Evolutionary conservation across 2,888 invertebrate species (phyloP), one percentile per base, ranked within the genome.

Genomic region (Drosophila percnosoma): DNA sequence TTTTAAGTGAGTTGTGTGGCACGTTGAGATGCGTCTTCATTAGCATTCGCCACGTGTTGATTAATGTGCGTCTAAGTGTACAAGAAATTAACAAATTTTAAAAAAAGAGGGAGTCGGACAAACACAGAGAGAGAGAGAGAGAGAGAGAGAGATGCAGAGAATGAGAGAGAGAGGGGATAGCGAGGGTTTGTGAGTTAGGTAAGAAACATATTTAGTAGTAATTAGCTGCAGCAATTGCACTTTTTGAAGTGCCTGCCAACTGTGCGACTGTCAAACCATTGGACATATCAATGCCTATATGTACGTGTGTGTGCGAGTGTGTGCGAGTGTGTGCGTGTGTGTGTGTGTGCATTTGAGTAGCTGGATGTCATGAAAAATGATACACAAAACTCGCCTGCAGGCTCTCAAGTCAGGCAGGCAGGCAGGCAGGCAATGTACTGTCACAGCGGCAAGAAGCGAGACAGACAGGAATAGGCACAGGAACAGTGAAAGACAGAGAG

Each of bases 311-410:
- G 10, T 33, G 8, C 42, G 48, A 52, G 38, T 36, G 29, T 54
- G 38, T 36, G 29, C n/a, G 40, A 51, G n/a, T 38, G 8, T 54
- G 24, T 60, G 27, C 27, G 27, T 31, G 11, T 71, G 31, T 62
- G 34, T 51, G 53, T 65, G 52, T 75, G 60, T 51, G 61, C 57
- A 36, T 69, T 60, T 74, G 69, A 67, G 78, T 78, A 68, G 78
- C 78, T 78, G 74, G 57, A 83, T 80, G 89, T 85, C 90, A 83
- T 89, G 90, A 85, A 85, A 85, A 85, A 85, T 85, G 85, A 85
- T 89, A 85, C 88, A 89, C 73, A 82, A 87, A 89, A 82, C 78
- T 73, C 60, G 88, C 76, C 80, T 64, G 79, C 55, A 38, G 55
- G 38, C 55, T 57, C 40, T 38, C 57, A 57, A 40, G 57, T 31